These are phyloP conservation scores for Palloptera scutellata DNA, from an alignment of 2,888 invertebrate genomes.

Conservation along the genomic window DNA sequence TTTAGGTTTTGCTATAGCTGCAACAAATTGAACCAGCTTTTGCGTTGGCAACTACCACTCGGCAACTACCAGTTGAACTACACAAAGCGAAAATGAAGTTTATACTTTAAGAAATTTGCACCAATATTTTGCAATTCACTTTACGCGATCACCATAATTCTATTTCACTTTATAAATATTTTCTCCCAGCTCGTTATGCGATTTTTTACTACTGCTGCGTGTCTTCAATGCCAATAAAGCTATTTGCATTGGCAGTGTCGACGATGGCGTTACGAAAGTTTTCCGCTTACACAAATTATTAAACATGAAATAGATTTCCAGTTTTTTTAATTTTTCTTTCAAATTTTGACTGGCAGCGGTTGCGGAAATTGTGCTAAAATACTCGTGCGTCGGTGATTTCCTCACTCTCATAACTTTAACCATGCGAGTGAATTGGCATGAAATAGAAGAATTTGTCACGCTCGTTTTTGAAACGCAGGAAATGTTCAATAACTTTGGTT, in stretches of 20 bases:
- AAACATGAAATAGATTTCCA: conserved; percentile 59
- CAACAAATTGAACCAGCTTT: no score
- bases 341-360: conserved; percentile 24
- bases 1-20: no score
- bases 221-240: conserved; percentile 5
- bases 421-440: conserved; percentile 45
- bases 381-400: conserved; percentile 9
- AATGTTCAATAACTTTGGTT: neutral
- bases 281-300: conserved; percentile 60
- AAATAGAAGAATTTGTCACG: neutral
- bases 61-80: no score
- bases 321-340: conserved; percentile 54
- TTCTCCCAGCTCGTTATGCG: no score
- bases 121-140: no score
- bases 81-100: no score
- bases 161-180: no score
- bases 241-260: conserved; percentile 42
- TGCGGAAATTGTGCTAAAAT: no score
- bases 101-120: no score
- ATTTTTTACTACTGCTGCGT: neutral
- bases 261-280: conserved; percentile 50
- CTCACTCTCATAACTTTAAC: conserved; percentile 59
- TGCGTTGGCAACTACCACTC: no score
- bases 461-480: no score
- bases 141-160: no score